Conservation (phyloP, 2,888 invertebrate species). For the Resseliella maxima region DNA sequence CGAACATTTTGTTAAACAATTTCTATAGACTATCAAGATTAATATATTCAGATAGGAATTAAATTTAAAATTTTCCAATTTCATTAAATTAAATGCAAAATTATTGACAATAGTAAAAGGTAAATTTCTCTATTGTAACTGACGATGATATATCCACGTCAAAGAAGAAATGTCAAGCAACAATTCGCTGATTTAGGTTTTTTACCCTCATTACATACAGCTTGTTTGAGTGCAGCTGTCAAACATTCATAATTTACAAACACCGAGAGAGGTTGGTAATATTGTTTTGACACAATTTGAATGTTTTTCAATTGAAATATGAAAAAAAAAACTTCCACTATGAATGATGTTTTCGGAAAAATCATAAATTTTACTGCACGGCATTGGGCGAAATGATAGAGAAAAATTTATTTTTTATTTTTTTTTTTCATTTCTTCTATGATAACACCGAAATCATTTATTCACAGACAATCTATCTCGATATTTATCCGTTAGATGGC, state of each 20-base stretch:
- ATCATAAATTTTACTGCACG: too few species aligned
- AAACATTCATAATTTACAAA: background rate
- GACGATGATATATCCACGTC: slow-evolving; percentile 55
- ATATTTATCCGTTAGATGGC: background rate
- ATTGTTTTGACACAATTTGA: background rate
- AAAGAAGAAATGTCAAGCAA: slow-evolving; percentile 52
- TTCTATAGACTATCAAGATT: slow-evolving; percentile 3
- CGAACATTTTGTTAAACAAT: slow-evolving; percentile 76
- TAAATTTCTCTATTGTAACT: slow-evolving; percentile 53
- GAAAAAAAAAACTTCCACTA: too few species aligned
- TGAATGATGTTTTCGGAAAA: too few species aligned
- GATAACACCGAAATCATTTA: too few species aligned
- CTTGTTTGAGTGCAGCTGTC: slow-evolving; percentile 41
- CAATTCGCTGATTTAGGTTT: background rate
- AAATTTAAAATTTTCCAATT: background rate
- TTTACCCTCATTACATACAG: too few species aligned
- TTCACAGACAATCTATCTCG: too few species aligned
- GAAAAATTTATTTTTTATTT: too few species aligned
- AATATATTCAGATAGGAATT: background rate
- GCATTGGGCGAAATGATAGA: too few species aligned
- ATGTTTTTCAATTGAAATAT: too few species aligned
- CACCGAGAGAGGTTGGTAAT: background rate
- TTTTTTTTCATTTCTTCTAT: too few species aligned
- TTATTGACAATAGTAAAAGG: background rate
- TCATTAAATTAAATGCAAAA: slow-evolving; percentile 29